Percentiles rank a stretch among this genome's conserved stretches.
Evolutionary conservation across 37 sponge, comb jelly and placozoan genomes (phyloP).

Genomic region (Oscarella lobularis): DNA sequence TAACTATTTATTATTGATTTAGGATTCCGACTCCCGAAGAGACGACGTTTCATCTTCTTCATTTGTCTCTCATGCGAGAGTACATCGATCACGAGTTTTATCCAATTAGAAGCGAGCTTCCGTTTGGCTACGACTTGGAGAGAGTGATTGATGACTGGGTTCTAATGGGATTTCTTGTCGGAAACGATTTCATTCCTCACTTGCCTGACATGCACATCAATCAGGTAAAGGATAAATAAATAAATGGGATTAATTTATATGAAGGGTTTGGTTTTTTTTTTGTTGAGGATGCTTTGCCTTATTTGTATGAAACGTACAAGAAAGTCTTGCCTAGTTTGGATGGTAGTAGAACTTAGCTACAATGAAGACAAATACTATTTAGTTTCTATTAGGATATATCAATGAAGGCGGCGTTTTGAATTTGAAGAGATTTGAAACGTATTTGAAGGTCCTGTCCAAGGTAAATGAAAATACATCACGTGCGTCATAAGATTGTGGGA

Average conservation of each 20-base stretch:
- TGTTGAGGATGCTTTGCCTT: slow-evolving; percentile 45
- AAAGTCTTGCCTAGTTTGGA: slow-evolving; percentile 50
- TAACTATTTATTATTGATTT: neutral
- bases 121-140: slow-evolving; percentile 79
- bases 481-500: neutral
- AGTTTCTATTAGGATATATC: slow-evolving; percentile 56
- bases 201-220: slow-evolving; percentile 90
- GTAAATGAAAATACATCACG: slow-evolving; percentile 7
- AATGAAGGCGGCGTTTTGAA: slow-evolving; percentile 72
- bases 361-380: neutral
- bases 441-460: slow-evolving; percentile 55
- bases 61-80: slow-evolving; percentile 83
- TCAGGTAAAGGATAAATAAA: slow-evolving; percentile 25
- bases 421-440: slow-evolving; percentile 66
- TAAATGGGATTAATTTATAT: neutral
- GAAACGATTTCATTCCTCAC: slow-evolving; percentile 96
- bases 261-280: neutral
- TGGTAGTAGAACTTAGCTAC: slow-evolving; percentile 23
- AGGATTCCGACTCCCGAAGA: slow-evolving; percentile 51
- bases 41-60: slow-evolving; percentile 90
- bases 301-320: slow-evolving; percentile 52
- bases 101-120: slow-evolving; percentile 41
- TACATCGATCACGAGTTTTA: slow-evolving; percentile 85
- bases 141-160: slow-evolving; percentile 94
- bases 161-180: slow-evolving; percentile 89